These are phyloP conservation scores for Lampris incognitus DNA, from an alignment of 2,113 vertebrate species.

Conservation along the genomic window DNA sequence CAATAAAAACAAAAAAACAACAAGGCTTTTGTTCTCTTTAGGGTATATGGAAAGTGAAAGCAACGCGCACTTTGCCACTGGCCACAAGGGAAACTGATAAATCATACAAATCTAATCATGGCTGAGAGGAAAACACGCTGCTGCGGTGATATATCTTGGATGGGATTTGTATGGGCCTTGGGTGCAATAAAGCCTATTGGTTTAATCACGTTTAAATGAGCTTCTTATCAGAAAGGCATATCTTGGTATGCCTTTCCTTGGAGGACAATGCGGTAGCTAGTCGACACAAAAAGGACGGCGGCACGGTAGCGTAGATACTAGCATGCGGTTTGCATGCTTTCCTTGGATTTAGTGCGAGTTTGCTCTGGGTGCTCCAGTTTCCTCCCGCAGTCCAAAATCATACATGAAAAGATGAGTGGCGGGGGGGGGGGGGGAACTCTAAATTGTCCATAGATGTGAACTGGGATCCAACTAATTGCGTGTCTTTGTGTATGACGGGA, in stretches of 20 bases:
- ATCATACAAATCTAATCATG: conserved; percentile 52
- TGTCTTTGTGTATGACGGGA: too few species aligned
- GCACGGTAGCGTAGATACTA: too few species aligned
- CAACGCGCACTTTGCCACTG: neutral
- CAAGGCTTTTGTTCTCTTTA: neutral
- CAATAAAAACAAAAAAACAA: too few species aligned
- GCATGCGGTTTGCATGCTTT: too few species aligned
- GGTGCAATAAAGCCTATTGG: conserved; percentile 27
- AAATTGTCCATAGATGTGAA: too few species aligned
- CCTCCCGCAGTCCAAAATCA: too few species aligned
- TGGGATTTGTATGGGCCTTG: conserved; percentile 42
- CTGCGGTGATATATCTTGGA: conserved; percentile 29
- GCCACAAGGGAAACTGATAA: conserved; percentile 12
- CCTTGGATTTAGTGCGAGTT: too few species aligned
- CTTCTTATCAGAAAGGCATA: conserved; percentile 31
- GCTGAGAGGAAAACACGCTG: conserved; percentile 26
- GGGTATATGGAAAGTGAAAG: neutral
- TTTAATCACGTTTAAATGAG: conserved; percentile 56
- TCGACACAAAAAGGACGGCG: neutral
- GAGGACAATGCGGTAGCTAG: neutral
- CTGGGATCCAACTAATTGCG: too few species aligned
- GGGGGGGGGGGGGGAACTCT: too few species aligned
- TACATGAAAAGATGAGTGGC: too few species aligned
- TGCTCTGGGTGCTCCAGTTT: too few species aligned
- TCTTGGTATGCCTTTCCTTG: conserved; percentile 3